Conservation (phyloP, 2,797 vertebrate species). For the Anabacerthia variegaticeps region DNA sequence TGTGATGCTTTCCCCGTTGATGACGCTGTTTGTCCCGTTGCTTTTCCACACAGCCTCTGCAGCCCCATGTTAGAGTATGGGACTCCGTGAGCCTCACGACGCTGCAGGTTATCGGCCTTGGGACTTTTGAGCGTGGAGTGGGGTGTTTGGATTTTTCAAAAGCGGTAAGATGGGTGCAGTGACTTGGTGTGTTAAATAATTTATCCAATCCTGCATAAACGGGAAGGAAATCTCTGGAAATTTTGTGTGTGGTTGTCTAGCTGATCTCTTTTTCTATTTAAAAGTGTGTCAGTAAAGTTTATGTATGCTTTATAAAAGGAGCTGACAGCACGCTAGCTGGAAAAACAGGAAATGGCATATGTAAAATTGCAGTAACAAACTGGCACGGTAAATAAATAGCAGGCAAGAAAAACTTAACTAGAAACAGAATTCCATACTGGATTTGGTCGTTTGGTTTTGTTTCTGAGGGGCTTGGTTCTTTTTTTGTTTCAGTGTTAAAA, state of each 20-base stretch:
- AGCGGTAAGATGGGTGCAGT: conserved; percentile 80
- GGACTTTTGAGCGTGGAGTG: conserved; percentile 95
- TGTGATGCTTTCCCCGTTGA: neutral
- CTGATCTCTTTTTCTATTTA: neutral
- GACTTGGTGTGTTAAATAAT: too few relatives aligned
- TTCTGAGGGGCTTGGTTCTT: neutral
- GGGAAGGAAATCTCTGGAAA: neutral
- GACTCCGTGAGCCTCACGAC: conserved; percentile 93
- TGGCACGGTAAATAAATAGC: neutral
- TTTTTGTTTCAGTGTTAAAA: neutral
- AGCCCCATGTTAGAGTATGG: conserved; percentile 95
- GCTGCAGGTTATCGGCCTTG: conserved; percentile 89
- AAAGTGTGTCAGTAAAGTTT: neutral
- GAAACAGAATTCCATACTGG: neutral
- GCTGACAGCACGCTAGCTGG: neutral
- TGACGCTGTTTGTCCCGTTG: neutral
- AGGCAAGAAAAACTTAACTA: neutral
- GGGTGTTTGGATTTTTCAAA: conserved; percentile 96
- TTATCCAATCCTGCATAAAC: accelerated
- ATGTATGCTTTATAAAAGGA: neutral
- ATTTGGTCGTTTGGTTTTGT: neutral
- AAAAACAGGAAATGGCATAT: neutral
- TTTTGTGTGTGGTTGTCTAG: neutral
- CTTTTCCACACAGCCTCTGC: conserved; percentile 82
- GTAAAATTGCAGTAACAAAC: neutral